Base-by-base conservation (phyloP, 2,113 vertebrate genomes). In the Eolophus roseicapilla region DNA sequence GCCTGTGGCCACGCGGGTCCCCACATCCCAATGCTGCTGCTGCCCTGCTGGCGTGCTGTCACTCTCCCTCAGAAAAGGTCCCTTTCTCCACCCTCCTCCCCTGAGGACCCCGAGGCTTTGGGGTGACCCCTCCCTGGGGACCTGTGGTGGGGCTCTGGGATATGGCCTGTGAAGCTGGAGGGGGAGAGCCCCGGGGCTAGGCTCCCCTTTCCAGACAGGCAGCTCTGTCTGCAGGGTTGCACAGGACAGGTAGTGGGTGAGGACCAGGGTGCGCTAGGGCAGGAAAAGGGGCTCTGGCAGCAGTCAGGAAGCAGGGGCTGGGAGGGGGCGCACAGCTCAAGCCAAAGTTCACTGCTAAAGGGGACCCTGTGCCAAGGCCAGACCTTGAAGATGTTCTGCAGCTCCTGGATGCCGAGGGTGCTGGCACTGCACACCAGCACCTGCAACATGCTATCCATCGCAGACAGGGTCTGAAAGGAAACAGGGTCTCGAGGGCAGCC, bases 401-500 rank as follows among this genome's bases (percentile, higher is more conserved):
- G 49, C 57, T 49, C 65, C 49, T 37, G 1, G 73, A 19, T 1
- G 11, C 17, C 7, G 2, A 35, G 6, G 14, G 17, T 15, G n/a
- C 25, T 43, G 0, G 64, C 17, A 1, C 49, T 57, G 81, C 2
- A 1, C 4, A 91, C 27, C 50, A 91, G 37, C 1, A 2, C 13
- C 57, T 91, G 43, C 43, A 85, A 52, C 73, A 85, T n/a, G 49
- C 18, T 44, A 18, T 73, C 81, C 81, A 85, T 64, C 0, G 5
- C 5, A 1, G 10, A 44, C 67, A 85, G 37, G 59, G 60, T 74
- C 75, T 91, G 67, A 10, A 10, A 80, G 29, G 24, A 46, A 9
- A 67, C 16, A 79, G 31, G 47, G 31, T 43, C 9, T 64, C 33
- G 12, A 19, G 33, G 18, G 5, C 28, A 41, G 63, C 29, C 29